Percentiles rank a stretch among this genome's conserved stretches.
These are phyloP conservation scores for Lepidotrigona ventralis DNA, from an alignment of 1,140 invertebrate species.

Conservation along the genomic window DNA sequence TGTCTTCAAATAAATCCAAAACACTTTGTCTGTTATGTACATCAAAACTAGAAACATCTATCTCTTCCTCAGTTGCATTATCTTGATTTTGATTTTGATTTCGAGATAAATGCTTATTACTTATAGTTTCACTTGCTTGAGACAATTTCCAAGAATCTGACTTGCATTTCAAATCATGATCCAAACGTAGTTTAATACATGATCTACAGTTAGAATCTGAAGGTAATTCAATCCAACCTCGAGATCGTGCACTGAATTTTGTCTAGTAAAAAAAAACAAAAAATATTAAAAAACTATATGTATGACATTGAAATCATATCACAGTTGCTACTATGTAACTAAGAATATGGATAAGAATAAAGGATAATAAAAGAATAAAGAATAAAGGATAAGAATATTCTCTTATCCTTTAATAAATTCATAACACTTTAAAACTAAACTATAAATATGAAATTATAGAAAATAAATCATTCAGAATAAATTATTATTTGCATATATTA, in stretches of 20 bases:
- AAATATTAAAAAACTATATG: slow-evolving; percentile 38
- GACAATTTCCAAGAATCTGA: slow-evolving; percentile 75
- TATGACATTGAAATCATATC: not conserved
- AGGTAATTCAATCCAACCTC: slow-evolving; percentile 85
- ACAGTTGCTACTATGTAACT: slow-evolving; percentile 7
- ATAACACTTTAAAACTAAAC: not conserved
- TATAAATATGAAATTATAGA: not conserved
- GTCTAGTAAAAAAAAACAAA: slow-evolving; percentile 80
- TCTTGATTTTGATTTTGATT: slow-evolving; percentile 53
- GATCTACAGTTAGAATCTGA: slow-evolving; percentile 81
- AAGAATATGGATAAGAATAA: too few species aligned
- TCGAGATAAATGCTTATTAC: slow-evolving; percentile 44
- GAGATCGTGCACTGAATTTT: slow-evolving; percentile 86
- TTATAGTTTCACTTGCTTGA: slow-evolving; percentile 64
- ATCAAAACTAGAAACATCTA: slow-evolving; percentile 56
- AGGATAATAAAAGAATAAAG: too few species aligned
- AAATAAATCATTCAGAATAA: not conserved
- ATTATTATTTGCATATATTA: slow-evolving; percentile 7
- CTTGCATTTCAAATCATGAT: slow-evolving; percentile 81
- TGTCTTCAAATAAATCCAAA: slow-evolving; percentile 74
- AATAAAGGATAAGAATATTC: too few species aligned
- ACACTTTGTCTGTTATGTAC: slow-evolving; percentile 72
- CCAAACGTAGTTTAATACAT: slow-evolving; percentile 82
- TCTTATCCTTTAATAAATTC: slow-evolving; percentile 11
- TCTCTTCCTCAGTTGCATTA: slow-evolving; percentile 21